Evolutionary conservation across 2,888 invertebrate genomes (phyloP), one percentile per base, ranked within the genome.

Genomic region (Synanthedon vespiformis): DNA sequence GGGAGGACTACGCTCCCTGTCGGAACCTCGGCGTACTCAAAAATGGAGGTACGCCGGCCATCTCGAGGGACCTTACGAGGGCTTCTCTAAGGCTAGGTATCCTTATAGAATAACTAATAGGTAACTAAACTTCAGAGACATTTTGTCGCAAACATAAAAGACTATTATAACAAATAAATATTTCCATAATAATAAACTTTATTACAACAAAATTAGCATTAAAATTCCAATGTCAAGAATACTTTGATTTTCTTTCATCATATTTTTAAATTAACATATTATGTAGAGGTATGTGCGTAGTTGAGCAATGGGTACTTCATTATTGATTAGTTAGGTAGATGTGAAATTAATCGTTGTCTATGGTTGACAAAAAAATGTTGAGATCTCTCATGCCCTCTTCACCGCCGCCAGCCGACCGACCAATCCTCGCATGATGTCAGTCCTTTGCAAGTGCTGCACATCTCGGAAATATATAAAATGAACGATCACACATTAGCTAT

Each of bases 401-500:
- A 22, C 22, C 4, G 4, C 62, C 63, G 62, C 59, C 60, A 61
- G 58, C 61, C 61, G 58, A 55, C 57, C 68, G 63, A 68, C 65
- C 76, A 77, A 77, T 78, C 79, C 70, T 72, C 68, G 62, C 61
- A 71, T 83, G 85, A 84, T 78, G 81, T 84, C 81, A 83, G 80
- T 68, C 63, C 55, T 59, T 61, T 77, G 76, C 77, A 75, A 77
- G 71, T 75, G 74, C 77, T 77, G 72, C 75, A 77, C 71, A 72
- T 69, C 68, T 69, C 68, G 64, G 75, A 74, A 74, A 77, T 74
- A 80, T 86, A 87, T 83, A 86, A 80, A 82, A 81, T 74, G 84
- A 72, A 76, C 77, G 74, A 71, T 65, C 74, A 59, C 68, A 74
- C 77, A 78, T 65, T 73, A 77, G 69, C 73, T 77, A 83, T 74